phyloP scores from a whole-genome alignment of 2,888 invertebrate genomes.

The Mylabris sibirica region DNA sequence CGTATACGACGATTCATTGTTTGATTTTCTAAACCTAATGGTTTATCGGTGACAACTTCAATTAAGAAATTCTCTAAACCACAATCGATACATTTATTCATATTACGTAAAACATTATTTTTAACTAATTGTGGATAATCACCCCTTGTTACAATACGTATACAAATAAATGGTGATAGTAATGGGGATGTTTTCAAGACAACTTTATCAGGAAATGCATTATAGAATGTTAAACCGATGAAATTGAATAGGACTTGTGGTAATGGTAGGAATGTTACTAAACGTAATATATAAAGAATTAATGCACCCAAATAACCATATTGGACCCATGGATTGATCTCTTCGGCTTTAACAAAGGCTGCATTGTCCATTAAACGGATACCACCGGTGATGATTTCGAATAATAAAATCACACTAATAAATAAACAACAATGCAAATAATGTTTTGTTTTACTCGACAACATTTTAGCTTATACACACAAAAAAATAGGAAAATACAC shows the following conservation, averaged over 20 bases:
- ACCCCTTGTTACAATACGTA: conserved; percentile 92
- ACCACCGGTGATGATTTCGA: conserved; percentile 68
- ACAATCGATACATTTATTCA: conserved; percentile 86
- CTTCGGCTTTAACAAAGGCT: conserved; percentile 56
- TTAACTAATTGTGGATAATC: conserved; percentile 92
- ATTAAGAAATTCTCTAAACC: conserved; percentile 95
- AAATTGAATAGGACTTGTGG: conserved; percentile 91
- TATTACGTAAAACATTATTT: conserved; percentile 84
- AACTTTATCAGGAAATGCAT: conserved; percentile 94
- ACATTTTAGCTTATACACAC: conserved; percentile 29
- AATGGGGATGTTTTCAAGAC: conserved; percentile 85
- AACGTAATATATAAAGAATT: conserved; percentile 78
- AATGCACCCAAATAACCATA: conserved; percentile 81
- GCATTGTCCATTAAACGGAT: conserved; percentile 63
- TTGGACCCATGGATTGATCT: conserved; percentile 80
- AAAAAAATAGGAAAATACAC: too few species aligned
- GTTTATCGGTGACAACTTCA: conserved; percentile 94
- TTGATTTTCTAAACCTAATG: conserved; percentile 72
- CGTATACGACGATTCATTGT: conserved; percentile 75
- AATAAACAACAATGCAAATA: conserved; percentile 80
- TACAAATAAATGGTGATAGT: conserved; percentile 92
- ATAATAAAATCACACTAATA: conserved; percentile 75
- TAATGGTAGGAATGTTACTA: conserved; percentile 83
- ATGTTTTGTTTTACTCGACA: conserved; percentile 79
- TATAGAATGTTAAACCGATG: conserved; percentile 85